Base-by-base conservation (phyloP, 2,797 vertebrate species). In the Peromyscus eremicus region DNA sequence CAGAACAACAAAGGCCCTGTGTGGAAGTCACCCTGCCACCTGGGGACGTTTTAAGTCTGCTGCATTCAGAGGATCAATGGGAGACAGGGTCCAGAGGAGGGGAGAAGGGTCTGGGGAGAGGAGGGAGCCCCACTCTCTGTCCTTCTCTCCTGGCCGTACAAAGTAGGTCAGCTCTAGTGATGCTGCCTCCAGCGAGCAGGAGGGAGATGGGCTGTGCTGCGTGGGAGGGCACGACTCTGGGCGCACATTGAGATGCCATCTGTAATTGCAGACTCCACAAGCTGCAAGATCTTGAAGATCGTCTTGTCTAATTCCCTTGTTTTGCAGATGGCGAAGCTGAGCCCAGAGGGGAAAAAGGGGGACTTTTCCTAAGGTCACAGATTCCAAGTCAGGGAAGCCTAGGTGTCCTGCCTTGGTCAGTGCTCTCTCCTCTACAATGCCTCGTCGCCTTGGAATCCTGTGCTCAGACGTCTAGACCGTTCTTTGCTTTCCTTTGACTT, bases 211-310 rank as follows among this genome's bases (percentile, higher is more conserved):
- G 88, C 94, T 86, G 70, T 29, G 90, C 97, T 96, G 97, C 89
- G 95, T 92, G 95, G 97, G 95, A 95, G 97, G 96, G 92, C 92
- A 73, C 17, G 13, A 85, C 81, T 94, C 94, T 86, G 92, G 95
- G 95, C 82, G 87, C 94, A 92, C 95, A 89, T 97, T 95, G 97
- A 93, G 94, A 95, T 91, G 95, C 97, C 97, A 97, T 97, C 97
- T 98, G 97, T 96, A 97, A 95, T 68, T 46, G 57, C 85, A 94
- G 97, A 92, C n/a, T 81, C 68, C 37, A 40, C 16, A 92, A 95
- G 88, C 92, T 87, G 87, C 40, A 12, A 86, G 94, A 97, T 95
- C 89, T 96, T 94, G 80, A 93, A 94, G 96, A 96, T 89, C 95
- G 68, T 96, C 73, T 85, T 88, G 88, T 94, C 92, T 97, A 79